Evolutionary conservation across 2,113 vertebrate species (phyloP).

Genomic region (Carassius gibelio): DNA sequence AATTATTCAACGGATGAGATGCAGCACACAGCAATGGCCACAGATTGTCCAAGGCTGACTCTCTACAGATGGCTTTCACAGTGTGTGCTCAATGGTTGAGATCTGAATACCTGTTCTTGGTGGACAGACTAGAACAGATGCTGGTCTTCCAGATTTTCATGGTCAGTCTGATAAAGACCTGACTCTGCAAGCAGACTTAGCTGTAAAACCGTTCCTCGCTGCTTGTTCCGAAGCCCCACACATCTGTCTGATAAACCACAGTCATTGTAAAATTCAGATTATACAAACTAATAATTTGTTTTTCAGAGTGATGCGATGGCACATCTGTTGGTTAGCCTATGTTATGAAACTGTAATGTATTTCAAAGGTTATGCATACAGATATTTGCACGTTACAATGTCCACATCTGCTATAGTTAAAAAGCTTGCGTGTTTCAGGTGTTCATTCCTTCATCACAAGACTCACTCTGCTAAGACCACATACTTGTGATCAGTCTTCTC

Average conservation of each 20-base stretch:
- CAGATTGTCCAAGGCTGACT: constrained; percentile 27
- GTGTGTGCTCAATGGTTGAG: not conserved
- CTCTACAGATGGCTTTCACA: constrained; percentile 37
- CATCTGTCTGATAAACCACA: not conserved
- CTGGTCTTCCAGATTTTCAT: constrained; percentile 26
- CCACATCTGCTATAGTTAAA: not conserved
- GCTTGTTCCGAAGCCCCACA: not conserved
- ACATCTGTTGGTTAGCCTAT: not conserved
- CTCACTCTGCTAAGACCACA: not conserved
- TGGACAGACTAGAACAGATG: constrained; percentile 10
- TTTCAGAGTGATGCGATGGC: not conserved
- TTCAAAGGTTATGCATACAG: not conserved
- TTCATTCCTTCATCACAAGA: not conserved
- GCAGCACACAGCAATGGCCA: constrained; percentile 3
- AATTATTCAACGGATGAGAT: not conserved
- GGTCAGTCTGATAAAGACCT: constrained; percentile 27
- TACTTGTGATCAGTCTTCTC: not conserved
- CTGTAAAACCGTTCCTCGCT: not conserved
- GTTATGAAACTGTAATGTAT: not conserved
- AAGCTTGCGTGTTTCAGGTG: not conserved
- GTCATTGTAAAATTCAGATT: not conserved
- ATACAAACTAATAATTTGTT: constrained; percentile 5
- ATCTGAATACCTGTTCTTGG: constrained; percentile 41
- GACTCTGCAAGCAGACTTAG: constrained; percentile 6
- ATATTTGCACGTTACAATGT: not conserved